Evolutionary conservation across 2,888 invertebrate species (phyloP).

Genomic region (Lymantria monacha): DNA sequence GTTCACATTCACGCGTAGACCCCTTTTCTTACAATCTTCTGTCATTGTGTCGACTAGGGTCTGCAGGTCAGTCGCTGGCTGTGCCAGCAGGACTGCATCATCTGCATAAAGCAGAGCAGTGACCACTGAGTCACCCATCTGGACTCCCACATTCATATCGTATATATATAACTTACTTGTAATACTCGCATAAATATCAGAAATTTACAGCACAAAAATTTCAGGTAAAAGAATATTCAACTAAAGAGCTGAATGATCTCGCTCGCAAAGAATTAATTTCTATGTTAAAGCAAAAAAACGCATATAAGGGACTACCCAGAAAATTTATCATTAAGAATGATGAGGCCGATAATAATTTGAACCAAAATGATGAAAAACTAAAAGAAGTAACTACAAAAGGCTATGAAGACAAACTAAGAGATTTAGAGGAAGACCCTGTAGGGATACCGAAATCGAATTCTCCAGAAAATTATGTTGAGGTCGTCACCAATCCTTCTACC

Average conservation of each 20-base stretch:
- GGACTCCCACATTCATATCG: too few species aligned
- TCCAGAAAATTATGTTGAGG: conserved; percentile 58
- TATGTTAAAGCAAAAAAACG: conserved; percentile 50
- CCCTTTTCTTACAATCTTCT: too few species aligned
- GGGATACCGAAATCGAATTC: conserved; percentile 57
- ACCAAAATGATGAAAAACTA: conserved; percentile 24
- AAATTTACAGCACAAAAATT: conserved; percentile 11
- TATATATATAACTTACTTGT: too few species aligned
- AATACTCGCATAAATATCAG: too few species aligned
- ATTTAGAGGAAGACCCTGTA: conserved; percentile 68
- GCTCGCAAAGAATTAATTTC: conserved; percentile 56
- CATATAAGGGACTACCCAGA: conserved; percentile 44
- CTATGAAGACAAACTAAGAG: conserved; percentile 51
- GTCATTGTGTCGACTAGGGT: too few species aligned
- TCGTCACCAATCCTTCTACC: conserved; percentile 52
- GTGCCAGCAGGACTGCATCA: too few species aligned
- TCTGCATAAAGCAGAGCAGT: too few species aligned
- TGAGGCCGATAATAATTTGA: conserved; percentile 13
- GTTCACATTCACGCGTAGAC: too few species aligned
- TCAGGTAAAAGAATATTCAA: conserved; percentile 69
- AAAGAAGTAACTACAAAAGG: conserved; percentile 44
- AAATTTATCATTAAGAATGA: conserved; percentile 5
- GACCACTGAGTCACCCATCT: too few species aligned
- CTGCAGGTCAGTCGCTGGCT: too few species aligned
- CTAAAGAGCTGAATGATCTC: conserved; percentile 66